phyloP scores from a whole-genome alignment of 2,888 invertebrate species.

The Portevinia maculata region DNA sequence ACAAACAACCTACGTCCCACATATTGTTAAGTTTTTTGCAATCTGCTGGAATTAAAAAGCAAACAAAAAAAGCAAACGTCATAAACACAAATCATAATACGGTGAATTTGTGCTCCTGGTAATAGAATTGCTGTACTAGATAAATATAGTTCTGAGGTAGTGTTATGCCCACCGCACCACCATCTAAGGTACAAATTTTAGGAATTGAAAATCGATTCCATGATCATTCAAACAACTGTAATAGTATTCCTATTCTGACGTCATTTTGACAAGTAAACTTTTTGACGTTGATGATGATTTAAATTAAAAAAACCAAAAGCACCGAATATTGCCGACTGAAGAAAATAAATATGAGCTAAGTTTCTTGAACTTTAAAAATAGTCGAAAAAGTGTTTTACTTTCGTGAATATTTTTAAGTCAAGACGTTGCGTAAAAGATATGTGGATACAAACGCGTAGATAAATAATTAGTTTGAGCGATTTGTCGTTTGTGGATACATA shows the following conservation, averaged over 20 bases:
- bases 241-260: slow-evolving; percentile 12
- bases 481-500: slow-evolving; percentile 39
- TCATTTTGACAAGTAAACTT: slow-evolving; percentile 23
- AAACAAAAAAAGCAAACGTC: slow-evolving; percentile 26
- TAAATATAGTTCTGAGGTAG: slow-evolving; percentile 49
- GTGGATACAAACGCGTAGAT: slow-evolving; percentile 17
- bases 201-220: slow-evolving; percentile 1
- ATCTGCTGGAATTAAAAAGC: slow-evolving; percentile 3
- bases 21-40: slow-evolving; percentile 9
- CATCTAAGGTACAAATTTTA: slow-evolving; percentile 10
- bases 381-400: neutral
- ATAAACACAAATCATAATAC: neutral
- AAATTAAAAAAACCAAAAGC: slow-evolving; percentile 11
- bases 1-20: slow-evolving; percentile 18
- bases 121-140: slow-evolving; percentile 42
- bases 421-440: slow-evolving; percentile 4
- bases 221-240: slow-evolving; percentile 19
- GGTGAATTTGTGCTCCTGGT: slow-evolving; percentile 10
- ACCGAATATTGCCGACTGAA: neutral
- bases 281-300: slow-evolving; percentile 27
- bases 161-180: neutral
- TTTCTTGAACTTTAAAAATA: slow-evolving; percentile 38
- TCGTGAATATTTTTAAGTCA: slow-evolving; percentile 5
- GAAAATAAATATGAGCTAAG: slow-evolving; percentile 51
- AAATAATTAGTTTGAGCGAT: slow-evolving; percentile 42